Evolutionary conservation across 2,888 invertebrate species (phyloP).

Genomic region (Sceliomorpha sp.): DNA sequence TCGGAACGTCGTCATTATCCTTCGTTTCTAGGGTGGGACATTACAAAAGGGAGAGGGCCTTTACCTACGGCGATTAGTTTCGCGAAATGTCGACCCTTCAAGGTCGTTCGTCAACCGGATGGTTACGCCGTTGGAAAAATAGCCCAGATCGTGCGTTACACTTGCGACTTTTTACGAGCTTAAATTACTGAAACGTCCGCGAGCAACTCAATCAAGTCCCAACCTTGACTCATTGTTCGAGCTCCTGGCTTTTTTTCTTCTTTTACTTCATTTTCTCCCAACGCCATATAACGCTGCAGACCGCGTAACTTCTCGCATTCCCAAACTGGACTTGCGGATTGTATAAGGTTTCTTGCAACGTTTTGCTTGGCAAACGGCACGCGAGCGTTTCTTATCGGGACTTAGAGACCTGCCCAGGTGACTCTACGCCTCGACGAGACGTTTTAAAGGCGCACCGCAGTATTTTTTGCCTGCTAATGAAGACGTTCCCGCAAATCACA

Average conservation of each 20-base stretch:
- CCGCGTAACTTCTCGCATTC: slow-evolving; percentile 37
- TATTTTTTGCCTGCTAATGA: slow-evolving; percentile 40
- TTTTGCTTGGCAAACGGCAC: slow-evolving; percentile 55
- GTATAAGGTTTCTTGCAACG: slow-evolving; percentile 66
- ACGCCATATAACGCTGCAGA: slow-evolving; percentile 18
- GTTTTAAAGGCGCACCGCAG: slow-evolving; percentile 41
- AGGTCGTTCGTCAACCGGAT: too few species aligned
- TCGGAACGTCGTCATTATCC: too few species aligned
- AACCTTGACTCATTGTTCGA: neutral
- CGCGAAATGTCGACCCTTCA: too few species aligned
- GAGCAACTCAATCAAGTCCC: slow-evolving; percentile 25
- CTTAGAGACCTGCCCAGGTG: slow-evolving; percentile 35
- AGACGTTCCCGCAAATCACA: slow-evolving; percentile 23
- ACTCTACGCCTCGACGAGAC: slow-evolving; percentile 41
- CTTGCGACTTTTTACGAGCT: too few species aligned
- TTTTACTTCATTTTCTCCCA: slow-evolving; percentile 13
- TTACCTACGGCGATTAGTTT: too few species aligned
- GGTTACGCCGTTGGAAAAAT: too few species aligned
- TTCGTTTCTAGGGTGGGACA: too few species aligned
- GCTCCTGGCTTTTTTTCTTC: too few species aligned
- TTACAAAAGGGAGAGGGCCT: too few species aligned
- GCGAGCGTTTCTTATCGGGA: slow-evolving; percentile 42
- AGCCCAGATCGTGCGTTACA: too few species aligned
- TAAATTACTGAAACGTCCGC: too few species aligned
- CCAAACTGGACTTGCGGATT: slow-evolving; percentile 67